A percentile compares a stretch with the other conserved stretches of the same genome.
Conservation (phyloP, 2,113 vertebrate genomes). For the Nyctereutes procyonoides region DNA sequence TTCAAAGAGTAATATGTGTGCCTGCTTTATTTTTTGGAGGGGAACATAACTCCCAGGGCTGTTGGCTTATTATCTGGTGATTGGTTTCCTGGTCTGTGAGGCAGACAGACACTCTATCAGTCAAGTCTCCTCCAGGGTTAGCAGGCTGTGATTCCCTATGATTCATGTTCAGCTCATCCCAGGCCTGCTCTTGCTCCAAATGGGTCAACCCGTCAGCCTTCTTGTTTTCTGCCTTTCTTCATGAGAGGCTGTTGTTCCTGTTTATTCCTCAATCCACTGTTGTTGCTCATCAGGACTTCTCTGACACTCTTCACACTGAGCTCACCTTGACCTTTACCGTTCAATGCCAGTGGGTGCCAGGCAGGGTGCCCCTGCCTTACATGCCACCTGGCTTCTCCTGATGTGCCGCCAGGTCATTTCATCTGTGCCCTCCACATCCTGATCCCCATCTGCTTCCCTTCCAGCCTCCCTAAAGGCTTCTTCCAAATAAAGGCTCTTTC, state of each 20-base stretch:
- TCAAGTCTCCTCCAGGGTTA: background rate
- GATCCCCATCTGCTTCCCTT: background rate
- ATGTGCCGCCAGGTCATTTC: rapidly evolving
- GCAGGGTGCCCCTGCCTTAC: no score
- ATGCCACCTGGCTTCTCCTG: no score
- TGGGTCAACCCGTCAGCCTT: background rate
- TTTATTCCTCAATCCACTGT: background rate
- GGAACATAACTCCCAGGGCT: background rate
- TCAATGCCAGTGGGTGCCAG: background rate
- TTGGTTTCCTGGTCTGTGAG: background rate
- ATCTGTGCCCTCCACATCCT: rapidly evolving
- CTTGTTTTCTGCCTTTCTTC: background rate
- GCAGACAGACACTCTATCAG: background rate
- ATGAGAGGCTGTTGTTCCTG: background rate
- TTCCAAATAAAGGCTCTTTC: background rate
- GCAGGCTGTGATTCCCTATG: background rate
- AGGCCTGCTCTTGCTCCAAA: background rate
- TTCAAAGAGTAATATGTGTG: slow-evolving; percentile 49
- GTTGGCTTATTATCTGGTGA: background rate
- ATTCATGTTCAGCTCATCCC: background rate
- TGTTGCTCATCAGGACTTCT: background rate
- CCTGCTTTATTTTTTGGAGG: slow-evolving; percentile 17
- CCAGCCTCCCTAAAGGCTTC: background rate
- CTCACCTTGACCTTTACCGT: background rate
- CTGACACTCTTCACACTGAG: background rate